Conservation (phyloP, 2,888 invertebrate genomes). For the Nomada fucata region DNA sequence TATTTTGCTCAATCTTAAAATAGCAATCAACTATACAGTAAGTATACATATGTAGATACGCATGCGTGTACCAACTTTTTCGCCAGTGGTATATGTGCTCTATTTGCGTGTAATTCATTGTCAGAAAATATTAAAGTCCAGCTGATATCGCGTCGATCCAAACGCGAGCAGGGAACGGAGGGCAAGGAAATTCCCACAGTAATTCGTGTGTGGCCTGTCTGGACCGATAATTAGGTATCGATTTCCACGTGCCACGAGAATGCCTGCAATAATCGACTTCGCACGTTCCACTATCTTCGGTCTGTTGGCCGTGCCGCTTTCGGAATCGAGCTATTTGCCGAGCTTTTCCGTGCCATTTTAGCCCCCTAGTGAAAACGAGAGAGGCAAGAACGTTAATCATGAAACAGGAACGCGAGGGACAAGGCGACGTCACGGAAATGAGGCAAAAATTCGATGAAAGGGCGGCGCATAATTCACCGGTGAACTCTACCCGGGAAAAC, state of each 20-base stretch:
- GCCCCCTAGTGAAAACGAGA: not conserved
- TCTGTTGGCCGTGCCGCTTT: conserved; percentile 52
- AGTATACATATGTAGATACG: too few species aligned
- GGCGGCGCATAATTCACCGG: conserved; percentile 40
- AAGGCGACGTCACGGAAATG: conserved; percentile 39
- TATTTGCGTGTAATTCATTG: not conserved
- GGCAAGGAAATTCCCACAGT: conserved; percentile 66
- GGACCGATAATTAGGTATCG: conserved; percentile 72
- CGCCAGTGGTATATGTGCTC: too few species aligned
- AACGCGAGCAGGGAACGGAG: conserved; percentile 39
- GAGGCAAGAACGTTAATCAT: conserved; percentile 48
- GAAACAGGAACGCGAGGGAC: conserved; percentile 17
- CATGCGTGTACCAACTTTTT: too few species aligned
- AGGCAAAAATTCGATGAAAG: conserved; percentile 51
- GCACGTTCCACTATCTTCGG: conserved; percentile 58
- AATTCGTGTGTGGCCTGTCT: conserved; percentile 59
- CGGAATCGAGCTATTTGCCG: conserved; percentile 44
- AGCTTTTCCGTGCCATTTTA: conserved; percentile 34
- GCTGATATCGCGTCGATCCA: conserved; percentile 32
- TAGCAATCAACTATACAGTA: too few species aligned
- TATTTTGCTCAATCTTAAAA: too few species aligned
- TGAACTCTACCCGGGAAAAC: conserved; percentile 7
- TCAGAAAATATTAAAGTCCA: conserved; percentile 3
- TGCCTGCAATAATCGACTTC: conserved; percentile 71
- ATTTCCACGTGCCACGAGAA: conserved; percentile 63